phyloP scores from a whole-genome alignment of 2,113 vertebrate species.

The Diglossa brunneiventris region DNA sequence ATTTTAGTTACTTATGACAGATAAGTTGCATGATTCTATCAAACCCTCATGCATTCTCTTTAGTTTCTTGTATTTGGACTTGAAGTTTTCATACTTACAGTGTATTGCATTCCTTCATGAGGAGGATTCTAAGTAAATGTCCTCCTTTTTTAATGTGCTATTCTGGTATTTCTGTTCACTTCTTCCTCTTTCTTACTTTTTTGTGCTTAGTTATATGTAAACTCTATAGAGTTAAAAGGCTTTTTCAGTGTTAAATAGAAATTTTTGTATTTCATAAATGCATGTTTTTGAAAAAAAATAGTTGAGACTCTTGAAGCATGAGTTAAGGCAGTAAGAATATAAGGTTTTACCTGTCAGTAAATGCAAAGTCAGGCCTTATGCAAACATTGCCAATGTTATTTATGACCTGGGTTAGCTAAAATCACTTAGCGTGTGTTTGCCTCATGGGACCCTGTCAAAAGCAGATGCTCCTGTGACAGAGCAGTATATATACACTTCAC shows the following conservation, averaged over 20 bases:
- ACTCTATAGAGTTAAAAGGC: neutral
- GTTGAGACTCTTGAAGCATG: neutral
- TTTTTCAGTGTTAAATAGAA: neutral
- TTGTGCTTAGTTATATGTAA: neutral
- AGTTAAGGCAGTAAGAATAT: neutral
- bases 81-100: neutral
- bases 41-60: neutral
- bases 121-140: neutral
- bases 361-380: neutral
- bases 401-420: neutral
- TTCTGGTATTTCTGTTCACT: neutral
- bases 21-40: neutral
- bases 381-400: neutral
- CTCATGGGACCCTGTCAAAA: neutral
- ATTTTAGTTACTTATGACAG: neutral
- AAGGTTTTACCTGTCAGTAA: neutral
- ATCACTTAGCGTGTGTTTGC: neutral
- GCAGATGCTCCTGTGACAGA: neutral
- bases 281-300: neutral
- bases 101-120: neutral
- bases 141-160: neutral
- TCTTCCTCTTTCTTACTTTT: neutral
- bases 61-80: neutral
- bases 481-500: neutral
- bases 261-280: neutral